Evolutionary conservation across 1,140 invertebrate genomes (phyloP).

Genomic region (Leptoteleia sp.): DNA sequence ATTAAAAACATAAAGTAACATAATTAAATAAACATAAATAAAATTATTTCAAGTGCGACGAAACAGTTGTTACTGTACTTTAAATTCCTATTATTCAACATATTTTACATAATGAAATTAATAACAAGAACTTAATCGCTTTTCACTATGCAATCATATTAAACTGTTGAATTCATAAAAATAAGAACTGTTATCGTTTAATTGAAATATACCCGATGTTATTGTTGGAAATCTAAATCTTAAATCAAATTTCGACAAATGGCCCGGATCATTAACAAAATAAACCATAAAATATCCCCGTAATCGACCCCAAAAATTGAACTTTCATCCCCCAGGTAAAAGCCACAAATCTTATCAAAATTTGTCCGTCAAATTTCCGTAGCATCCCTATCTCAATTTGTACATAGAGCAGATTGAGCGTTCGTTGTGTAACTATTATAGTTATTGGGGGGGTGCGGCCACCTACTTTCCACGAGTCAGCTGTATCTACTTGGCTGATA

Average conservation of each 20-base stretch:
- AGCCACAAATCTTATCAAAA: constrained; percentile 58
- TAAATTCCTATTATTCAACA: too few relatives aligned
- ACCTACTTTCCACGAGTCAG: constrained; percentile 71
- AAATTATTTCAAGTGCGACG: too few relatives aligned
- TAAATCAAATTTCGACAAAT: constrained; percentile 14
- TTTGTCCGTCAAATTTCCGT: constrained; percentile 46
- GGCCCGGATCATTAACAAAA: constrained; percentile 8
- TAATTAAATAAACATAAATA: too few relatives aligned
- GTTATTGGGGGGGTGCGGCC: constrained; percentile 58
- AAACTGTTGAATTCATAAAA: too few relatives aligned
- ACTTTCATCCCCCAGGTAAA: constrained; percentile 27
- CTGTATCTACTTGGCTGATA: constrained; percentile 77
- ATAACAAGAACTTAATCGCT: too few relatives aligned
- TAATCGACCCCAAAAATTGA: constrained; percentile 37
- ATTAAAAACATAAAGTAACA: too few relatives aligned
- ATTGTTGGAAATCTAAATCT: background rate
- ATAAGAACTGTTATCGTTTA: too few relatives aligned
- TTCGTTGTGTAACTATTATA: constrained; percentile 42
- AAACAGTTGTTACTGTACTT: too few relatives aligned
- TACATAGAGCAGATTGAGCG: constrained; percentile 45
- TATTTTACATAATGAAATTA: too few relatives aligned
- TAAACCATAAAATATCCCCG: constrained; percentile 15
- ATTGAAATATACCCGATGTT: too few relatives aligned
- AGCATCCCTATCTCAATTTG: constrained; percentile 52
- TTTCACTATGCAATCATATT: too few relatives aligned